Conservation (phyloP, 2,888 invertebrate species). For the Ischnus inquisitorius region DNA sequence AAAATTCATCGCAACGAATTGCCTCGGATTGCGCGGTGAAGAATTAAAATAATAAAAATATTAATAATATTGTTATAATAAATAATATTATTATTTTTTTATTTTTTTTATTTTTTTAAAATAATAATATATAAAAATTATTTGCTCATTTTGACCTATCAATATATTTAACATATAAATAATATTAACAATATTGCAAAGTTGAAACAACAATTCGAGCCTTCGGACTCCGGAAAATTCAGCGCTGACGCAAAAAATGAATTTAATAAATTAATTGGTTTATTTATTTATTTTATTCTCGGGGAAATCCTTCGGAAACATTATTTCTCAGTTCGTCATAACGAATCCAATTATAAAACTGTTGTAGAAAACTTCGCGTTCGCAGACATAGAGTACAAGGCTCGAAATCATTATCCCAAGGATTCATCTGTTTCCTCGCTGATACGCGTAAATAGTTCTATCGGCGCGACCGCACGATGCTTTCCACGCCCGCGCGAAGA, state of each 20-base stretch:
- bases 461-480: conserved; percentile 12
- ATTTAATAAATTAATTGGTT: no score
- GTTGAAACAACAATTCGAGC: neutral
- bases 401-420: conserved; percentile 57
- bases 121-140: conserved; percentile 24
- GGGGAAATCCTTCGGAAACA: no score
- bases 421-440: conserved; percentile 57
- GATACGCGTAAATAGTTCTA: conserved; percentile 19
- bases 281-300: no score
- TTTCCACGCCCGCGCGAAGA: neutral
- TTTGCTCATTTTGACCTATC: no score
- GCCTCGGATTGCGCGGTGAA: conserved; percentile 20
- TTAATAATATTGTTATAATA: no score
- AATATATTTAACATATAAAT: no score
- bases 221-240: neutral
- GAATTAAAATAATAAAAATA: neutral
- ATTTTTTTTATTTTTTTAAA: conserved; percentile 2
- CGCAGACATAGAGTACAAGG: conserved; percentile 26
- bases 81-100: no score
- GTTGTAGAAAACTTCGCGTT: neutral
- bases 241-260: neutral
- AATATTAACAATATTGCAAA: neutral
- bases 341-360: no score
- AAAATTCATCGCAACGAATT: conserved; percentile 50
- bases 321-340: no score